Base-by-base conservation (phyloP, 1,140 invertebrate genomes). In the Apolygus lucorum region DNA sequence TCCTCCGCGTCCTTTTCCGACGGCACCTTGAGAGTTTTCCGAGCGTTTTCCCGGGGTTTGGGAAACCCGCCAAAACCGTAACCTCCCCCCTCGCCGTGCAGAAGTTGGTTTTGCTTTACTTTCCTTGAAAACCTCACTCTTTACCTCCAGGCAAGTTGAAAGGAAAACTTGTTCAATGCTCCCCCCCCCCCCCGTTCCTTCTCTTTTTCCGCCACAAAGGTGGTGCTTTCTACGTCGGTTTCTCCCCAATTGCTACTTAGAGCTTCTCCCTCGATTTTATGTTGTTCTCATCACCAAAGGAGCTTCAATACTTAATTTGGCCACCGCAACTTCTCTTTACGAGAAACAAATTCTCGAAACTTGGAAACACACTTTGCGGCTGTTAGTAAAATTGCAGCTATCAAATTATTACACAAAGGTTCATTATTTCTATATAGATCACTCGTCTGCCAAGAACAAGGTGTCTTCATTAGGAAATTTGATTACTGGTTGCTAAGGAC, bases 21-120 rank as follows among this genome's bases (percentile, higher is more conserved):
- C 64, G n/a, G 27, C 62, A 63, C 62, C 62, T 63, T 63, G 21
- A 63, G 27, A 63, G 22, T 63, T 25, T 26, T 26, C 27, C 62
- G 62, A 63, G 62, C 22, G 62, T 17, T 21, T 63, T 63, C 27
- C 26, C 22, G n/a, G n/a, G n/a, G n/a, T n/a, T n/a, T n/a, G n/a
- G n/a, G n/a, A n/a, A n/a, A n/a, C n/a, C n/a, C n/a, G n/a, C n/a
- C n/a, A n/a, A n/a, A n/a, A n/a, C 62, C 27, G 21, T 25, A 22
- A 22, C 62, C 62, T 22, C 62, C 34, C 34, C 34, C 62, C 34
- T 17, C 34, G 17, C 34, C 34, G 34, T 42, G 4, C 34, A 42
- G 17, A 42, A n/a, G n/a, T n/a, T n/a, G n/a, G n/a, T n/a, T 17
- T 42, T 42, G 34, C 34, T 17, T 42, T 17, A 42, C 34, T 42